These are phyloP conservation scores for Telenomus remus DNA, from an alignment of 1,140 invertebrate genomes.

Conservation along the genomic window DNA sequence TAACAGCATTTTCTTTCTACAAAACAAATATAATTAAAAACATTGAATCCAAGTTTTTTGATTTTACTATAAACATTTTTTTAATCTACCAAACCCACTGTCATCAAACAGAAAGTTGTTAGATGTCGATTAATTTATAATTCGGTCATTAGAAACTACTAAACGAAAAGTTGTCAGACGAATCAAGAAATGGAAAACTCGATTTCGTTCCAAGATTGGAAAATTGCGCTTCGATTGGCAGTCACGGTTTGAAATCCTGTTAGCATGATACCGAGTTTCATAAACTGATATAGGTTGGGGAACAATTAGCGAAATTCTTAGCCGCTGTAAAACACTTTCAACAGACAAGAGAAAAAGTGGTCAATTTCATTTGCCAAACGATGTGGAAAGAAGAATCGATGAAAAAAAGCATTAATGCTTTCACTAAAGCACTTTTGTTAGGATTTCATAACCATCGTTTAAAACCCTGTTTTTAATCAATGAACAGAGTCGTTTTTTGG, in stretches of 20 bases:
- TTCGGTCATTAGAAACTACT: neutral
- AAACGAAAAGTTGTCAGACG: neutral
- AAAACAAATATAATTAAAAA: no score
- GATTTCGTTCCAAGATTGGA: no score
- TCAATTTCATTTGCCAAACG: conserved; percentile 15
- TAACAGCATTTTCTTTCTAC: no score
- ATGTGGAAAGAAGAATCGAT: conserved; percentile 29
- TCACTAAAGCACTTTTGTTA: conserved; percentile 42
- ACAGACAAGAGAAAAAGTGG: conserved; percentile 23
- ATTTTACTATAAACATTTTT: no score
- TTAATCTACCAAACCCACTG: no score
- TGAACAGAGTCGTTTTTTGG: no score
- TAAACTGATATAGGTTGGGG: conserved; percentile 29
- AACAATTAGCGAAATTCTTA: conserved; percentile 36
- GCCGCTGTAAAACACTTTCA: conserved; percentile 36
- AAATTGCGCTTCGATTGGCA: no score
- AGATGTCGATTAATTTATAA: neutral
- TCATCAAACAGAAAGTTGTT: neutral
- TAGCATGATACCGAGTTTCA: conserved; percentile 19
- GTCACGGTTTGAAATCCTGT: conserved; percentile 29
- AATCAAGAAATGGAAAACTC: neutral
- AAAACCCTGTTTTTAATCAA: no score
- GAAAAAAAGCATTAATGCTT: conserved; percentile 16
- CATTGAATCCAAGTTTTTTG: no score
- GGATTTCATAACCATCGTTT: neutral